Percentiles rank a stretch among this genome's conserved stretches.
Conservation (phyloP, 2,113 vertebrate genomes). For the Eublepharis macularius region DNA sequence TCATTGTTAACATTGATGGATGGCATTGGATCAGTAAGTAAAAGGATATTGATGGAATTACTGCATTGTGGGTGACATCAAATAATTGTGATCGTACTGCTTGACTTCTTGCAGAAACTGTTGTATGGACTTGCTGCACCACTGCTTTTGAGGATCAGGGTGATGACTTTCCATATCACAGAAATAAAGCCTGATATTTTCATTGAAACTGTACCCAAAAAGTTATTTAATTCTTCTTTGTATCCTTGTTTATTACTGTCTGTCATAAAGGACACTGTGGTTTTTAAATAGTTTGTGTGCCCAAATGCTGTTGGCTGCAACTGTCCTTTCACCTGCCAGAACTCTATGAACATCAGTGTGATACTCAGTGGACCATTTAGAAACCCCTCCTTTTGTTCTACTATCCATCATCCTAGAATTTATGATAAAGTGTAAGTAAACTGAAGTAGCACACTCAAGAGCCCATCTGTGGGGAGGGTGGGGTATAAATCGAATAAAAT, state of each 20-base stretch:
- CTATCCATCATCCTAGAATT: background rate
- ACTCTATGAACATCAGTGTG: background rate
- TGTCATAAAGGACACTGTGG: background rate
- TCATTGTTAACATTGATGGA: conserved; percentile 96
- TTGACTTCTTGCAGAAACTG: background rate
- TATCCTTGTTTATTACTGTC: background rate
- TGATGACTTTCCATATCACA: background rate
- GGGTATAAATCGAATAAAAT: too few relatives aligned
- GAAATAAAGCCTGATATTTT: background rate
- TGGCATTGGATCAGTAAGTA: conserved; percentile 91
- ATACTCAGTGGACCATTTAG: background rate
- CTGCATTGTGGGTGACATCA: rapidly evolving
- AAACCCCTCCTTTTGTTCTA: background rate
- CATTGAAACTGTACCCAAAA: background rate
- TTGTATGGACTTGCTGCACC: background rate
- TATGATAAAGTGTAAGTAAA: background rate
- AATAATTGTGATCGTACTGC: background rate
- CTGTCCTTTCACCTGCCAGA: background rate
- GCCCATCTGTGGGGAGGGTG: too few relatives aligned
- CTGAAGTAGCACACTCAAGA: background rate
- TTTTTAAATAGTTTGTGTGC: background rate
- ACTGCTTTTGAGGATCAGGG: background rate
- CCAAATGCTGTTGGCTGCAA: background rate
- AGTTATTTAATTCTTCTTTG: background rate
- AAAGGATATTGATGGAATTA: background rate